Percentiles rank a stretch among this genome's conserved stretches.
Evolutionary conservation across 1,140 invertebrate genomes (phyloP).

Genomic region (Trachelipus rathkii): DNA sequence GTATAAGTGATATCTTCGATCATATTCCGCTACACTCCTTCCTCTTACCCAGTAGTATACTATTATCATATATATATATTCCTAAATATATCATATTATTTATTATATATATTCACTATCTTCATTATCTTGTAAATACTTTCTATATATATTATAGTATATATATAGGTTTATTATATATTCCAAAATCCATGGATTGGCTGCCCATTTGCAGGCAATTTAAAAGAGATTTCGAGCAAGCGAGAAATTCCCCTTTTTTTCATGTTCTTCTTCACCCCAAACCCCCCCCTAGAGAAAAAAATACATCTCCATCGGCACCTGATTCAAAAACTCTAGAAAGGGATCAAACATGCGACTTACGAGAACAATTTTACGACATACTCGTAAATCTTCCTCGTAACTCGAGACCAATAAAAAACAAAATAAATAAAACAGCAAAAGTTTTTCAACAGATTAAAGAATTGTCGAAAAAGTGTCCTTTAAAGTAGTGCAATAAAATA

Average conservation of each 20-base stretch:
- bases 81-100: too few species aligned
- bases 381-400: not conserved
- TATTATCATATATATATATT: too few species aligned
- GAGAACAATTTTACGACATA: not conserved
- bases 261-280: too few species aligned
- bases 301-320: not conserved
- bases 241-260: not conserved
- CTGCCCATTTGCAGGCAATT: not conserved
- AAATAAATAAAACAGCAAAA: not conserved
- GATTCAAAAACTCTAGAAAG: not conserved
- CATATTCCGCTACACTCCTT: too few species aligned
- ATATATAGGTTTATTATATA: slow-evolving; percentile 1
- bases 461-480: too few species aligned
- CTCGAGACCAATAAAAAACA: not conserved
- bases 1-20: too few species aligned
- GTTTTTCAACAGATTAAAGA: too few species aligned
- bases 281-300: too few species aligned
- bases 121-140: too few species aligned
- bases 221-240: not conserved
- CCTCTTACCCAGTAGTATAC: too few species aligned
- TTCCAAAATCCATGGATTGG: not conserved
- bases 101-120: slow-evolving; percentile 9
- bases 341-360: not conserved
- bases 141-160: slow-evolving; percentile 15
- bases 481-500: too few species aligned